These are phyloP conservation scores for Drosophila demipolita DNA, from an alignment of 2,888 invertebrate species.

Conservation along the genomic window DNA sequence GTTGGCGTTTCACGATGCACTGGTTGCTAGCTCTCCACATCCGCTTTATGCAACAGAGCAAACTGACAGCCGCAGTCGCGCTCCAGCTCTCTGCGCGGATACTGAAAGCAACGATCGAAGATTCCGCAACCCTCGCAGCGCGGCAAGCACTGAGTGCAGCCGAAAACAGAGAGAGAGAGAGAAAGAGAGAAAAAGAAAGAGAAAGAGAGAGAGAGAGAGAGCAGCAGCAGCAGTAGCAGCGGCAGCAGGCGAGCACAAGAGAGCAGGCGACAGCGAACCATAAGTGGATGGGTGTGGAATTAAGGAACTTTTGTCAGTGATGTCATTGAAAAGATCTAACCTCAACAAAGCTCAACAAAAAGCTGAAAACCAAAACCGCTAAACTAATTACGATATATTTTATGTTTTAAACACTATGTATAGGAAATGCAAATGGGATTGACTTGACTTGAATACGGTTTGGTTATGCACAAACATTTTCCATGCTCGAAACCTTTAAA, in stretches of 20 bases:
- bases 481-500: slow-evolving; percentile 42
- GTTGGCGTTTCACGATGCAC: slow-evolving; percentile 70
- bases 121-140: slow-evolving; percentile 93
- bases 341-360: slow-evolving; percentile 67
- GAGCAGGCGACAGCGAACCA: slow-evolving; percentile 24
- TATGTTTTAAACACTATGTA: slow-evolving; percentile 17
- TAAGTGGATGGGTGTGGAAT: slow-evolving; percentile 42
- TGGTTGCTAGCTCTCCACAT: slow-evolving; percentile 88
- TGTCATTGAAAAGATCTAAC: slow-evolving; percentile 59
- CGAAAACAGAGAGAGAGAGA: slow-evolving; percentile 31
- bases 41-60: slow-evolving; percentile 94
- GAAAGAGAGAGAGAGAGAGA: slow-evolving; percentile 18
- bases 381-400: slow-evolving; percentile 48
- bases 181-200: slow-evolving; percentile 19
- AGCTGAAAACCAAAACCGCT: slow-evolving; percentile 69
- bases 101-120: slow-evolving; percentile 95
- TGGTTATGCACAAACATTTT: slow-evolving; percentile 11
- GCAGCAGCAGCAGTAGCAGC: slow-evolving; percentile 28
- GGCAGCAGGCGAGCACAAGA: slow-evolving; percentile 38
- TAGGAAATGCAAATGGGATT: slow-evolving; percentile 37
- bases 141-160: slow-evolving; percentile 84
- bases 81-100: slow-evolving; percentile 89
- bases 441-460: slow-evolving; percentile 22
- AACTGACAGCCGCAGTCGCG: slow-evolving; percentile 96
- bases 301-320: slow-evolving; percentile 77